Conservation (phyloP, 1,140 invertebrate genomes). For the Lamellibrachia luymesi region DNA sequence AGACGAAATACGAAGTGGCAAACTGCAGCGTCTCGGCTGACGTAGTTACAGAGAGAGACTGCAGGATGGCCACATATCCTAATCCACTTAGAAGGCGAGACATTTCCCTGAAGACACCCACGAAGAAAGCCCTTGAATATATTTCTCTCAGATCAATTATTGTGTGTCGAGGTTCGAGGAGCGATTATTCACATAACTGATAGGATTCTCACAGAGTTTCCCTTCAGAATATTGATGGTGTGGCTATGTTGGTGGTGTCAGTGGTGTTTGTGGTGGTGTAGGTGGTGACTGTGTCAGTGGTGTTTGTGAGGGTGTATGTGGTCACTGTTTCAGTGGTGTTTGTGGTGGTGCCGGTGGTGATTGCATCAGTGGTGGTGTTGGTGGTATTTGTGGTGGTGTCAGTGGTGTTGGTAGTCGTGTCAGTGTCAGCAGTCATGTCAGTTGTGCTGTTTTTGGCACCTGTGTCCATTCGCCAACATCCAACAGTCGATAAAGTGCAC, state of each 20-base stretch:
- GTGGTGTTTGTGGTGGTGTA: background rate
- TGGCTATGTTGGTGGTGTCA: too few relatives aligned
- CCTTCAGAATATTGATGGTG: background rate
- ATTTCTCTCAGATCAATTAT: background rate
- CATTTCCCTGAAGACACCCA: background rate
- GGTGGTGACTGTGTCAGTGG: background rate
- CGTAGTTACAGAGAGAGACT: background rate
- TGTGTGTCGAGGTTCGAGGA: background rate
- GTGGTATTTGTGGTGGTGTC: background rate
- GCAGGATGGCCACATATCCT: background rate
- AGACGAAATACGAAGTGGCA: background rate
- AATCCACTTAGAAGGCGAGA: background rate
- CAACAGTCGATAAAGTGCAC: background rate
- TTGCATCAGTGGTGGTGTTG: background rate
- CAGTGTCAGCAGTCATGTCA: background rate
- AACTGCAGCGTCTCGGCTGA: background rate
- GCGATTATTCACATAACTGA: background rate
- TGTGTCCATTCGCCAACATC: background rate
- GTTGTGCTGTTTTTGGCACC: background rate
- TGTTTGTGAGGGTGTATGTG: background rate
- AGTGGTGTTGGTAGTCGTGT: background rate
- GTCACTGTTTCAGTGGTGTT: background rate
- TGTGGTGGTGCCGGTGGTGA: background rate
- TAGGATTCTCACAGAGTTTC: background rate
- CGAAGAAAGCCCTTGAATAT: background rate